Conservation (phyloP, 1,140 invertebrate species). For the Andricus grossulariae region DNA sequence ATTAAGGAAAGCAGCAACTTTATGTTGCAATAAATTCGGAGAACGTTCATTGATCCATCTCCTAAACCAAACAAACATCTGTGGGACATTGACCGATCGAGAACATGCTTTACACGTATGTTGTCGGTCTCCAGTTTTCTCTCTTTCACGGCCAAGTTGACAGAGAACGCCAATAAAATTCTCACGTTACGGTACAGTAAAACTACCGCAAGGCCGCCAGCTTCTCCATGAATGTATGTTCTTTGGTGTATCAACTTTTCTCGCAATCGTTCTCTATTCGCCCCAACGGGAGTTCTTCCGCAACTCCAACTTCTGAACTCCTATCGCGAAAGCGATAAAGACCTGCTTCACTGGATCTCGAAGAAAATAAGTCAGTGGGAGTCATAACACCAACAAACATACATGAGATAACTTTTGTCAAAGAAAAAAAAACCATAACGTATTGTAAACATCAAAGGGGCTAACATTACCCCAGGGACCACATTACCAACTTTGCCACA, state of each 20-base stretch:
- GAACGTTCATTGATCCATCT: conserved; percentile 42
- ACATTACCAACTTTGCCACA: too few relatives aligned
- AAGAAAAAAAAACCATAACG: too few relatives aligned
- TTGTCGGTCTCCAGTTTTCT: conserved; percentile 45
- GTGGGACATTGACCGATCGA: conserved; percentile 53
- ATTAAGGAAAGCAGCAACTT: background rate
- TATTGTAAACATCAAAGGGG: too few relatives aligned
- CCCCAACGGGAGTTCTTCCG: conserved; percentile 51
- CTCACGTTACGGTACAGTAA: conserved; percentile 71
- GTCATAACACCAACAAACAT: too few relatives aligned
- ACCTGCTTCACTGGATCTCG: too few relatives aligned
- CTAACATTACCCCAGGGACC: too few relatives aligned
- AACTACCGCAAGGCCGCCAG: conserved; percentile 71
- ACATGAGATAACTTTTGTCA: too few relatives aligned
- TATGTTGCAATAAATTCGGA: conserved; percentile 6
- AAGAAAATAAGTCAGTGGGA: too few relatives aligned
- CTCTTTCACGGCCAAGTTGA: conserved; percentile 45
- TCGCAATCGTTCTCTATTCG: conserved; percentile 39
- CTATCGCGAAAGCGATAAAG: background rate
- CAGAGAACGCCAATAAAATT: conserved; percentile 65
- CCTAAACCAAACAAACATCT: conserved; percentile 43
- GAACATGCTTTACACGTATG: conserved; percentile 40
- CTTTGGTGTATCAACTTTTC: conserved; percentile 39
- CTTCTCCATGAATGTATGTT: conserved; percentile 53
- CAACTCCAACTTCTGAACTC: conserved; percentile 12